phyloP scores from a whole-genome alignment of 1,140 invertebrate species.

The Cecropterus lyciades region DNA sequence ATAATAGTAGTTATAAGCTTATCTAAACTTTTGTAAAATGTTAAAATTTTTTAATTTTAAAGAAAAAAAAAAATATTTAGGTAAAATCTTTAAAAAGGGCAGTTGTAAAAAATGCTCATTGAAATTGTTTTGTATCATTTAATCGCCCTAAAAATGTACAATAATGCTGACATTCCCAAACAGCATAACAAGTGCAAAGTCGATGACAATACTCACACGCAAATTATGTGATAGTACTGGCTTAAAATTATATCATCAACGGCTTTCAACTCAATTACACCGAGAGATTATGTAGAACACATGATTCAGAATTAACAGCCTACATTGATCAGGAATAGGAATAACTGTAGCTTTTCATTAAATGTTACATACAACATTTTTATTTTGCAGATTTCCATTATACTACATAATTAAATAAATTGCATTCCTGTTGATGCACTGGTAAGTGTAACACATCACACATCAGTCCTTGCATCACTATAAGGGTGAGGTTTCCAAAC shows the following conservation, averaged over 20 bases:
- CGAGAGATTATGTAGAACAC: slow-evolving; percentile 59
- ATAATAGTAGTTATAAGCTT: too few species aligned
- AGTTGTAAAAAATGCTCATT: slow-evolving; percentile 48
- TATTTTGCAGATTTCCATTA: slow-evolving; percentile 76
- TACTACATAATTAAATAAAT: slow-evolving; percentile 84
- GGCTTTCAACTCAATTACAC: slow-evolving; percentile 56
- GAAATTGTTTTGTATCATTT: slow-evolving; percentile 76
- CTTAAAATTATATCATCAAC: slow-evolving; percentile 64
- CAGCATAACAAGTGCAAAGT: slow-evolving; percentile 65
- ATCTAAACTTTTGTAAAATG: too few species aligned
- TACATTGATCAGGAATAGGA: slow-evolving; percentile 78
- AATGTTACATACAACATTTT: slow-evolving; percentile 80
- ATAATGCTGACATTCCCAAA: slow-evolving; percentile 78
- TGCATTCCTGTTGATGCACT: slow-evolving; percentile 78
- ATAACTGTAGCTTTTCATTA: slow-evolving; percentile 66
- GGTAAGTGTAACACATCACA: slow-evolving; percentile 72
- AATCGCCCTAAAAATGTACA: slow-evolving; percentile 82
- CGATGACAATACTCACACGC: slow-evolving; percentile 76
- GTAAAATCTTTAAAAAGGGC: background rate
- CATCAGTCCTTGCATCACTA: slow-evolving; percentile 81
- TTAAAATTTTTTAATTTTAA: too few species aligned
- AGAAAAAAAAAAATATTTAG: too few species aligned
- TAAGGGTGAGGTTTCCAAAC: slow-evolving; percentile 80
- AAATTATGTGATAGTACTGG: slow-evolving; percentile 64
- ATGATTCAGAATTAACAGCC: slow-evolving; percentile 71